Conservation (phyloP, 2,888 invertebrate genomes). For the Ophion ventricosus region DNA sequence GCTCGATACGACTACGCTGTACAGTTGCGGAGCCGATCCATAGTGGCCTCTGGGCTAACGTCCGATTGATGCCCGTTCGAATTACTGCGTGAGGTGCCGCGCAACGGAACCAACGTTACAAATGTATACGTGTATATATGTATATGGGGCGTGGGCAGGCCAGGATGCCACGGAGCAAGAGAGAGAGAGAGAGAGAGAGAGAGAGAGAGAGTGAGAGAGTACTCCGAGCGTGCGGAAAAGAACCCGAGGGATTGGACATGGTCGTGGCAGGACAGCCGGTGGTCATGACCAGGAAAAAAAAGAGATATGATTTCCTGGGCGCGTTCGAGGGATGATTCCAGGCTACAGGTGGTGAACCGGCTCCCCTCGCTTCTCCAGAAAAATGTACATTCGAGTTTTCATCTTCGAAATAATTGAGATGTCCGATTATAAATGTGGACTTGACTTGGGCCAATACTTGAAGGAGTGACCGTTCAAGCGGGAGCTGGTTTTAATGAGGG, state of each 20-base stretch:
- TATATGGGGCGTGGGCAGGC: slow-evolving; percentile 33
- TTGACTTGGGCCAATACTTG: neutral
- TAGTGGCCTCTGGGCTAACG: slow-evolving; percentile 29
- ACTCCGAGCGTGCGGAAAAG: slow-evolving; percentile 25
- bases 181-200: neutral
- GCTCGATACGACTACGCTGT: slow-evolving; percentile 17
- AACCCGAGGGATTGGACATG: slow-evolving; percentile 36
- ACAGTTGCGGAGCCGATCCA: neutral
- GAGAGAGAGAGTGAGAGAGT: neutral
- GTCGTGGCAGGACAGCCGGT: slow-evolving; percentile 24
- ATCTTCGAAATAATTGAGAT: neutral
- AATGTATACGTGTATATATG: neutral
- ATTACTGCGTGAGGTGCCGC: slow-evolving; percentile 49
- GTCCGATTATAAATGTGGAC: neutral
- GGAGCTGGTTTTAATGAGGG: too few species aligned
- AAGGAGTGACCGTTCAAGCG: neutral
- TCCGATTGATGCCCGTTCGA: slow-evolving; percentile 50
- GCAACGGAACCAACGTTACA: slow-evolving; percentile 8
- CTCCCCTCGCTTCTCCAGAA: slow-evolving; percentile 4
- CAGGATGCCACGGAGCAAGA: neutral
- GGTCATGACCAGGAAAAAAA: slow-evolving; percentile 25
- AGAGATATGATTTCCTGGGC: slow-evolving; percentile 56
- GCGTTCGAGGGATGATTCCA: slow-evolving; percentile 35
- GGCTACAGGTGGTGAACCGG: slow-evolving; percentile 53
- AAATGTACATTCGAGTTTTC: slow-evolving; percentile 4